Evolutionary conservation across 2,797 vertebrate species (phyloP), one percentile per base, ranked within the genome.

Genomic region (Lates japonicus): DNA sequence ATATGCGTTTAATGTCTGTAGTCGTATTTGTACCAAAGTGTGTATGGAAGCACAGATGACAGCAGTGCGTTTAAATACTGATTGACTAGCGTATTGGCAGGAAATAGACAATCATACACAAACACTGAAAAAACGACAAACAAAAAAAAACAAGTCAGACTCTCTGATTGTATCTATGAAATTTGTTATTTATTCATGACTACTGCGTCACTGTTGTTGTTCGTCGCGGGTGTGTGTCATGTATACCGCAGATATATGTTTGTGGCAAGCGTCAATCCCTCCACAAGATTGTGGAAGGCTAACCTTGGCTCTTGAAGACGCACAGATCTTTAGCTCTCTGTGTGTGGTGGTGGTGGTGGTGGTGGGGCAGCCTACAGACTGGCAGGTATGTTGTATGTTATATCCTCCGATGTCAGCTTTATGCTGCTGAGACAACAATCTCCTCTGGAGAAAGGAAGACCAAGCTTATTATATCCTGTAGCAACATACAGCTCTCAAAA

Each of bases 291-390:
- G 65, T 88, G n/a, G n/a, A n/a, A n/a, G n/a, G n/a, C 80, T 93
- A 93, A 93, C 91, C 88, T 79, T 87, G 81, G 60, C 83, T 86
- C 58, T 74, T 66, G 61, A 62, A 79, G 93, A 93, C 93, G n/a
- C 92, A 94, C 93, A 93, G 86, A 78, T 83, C 75, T 83, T 57
- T 51, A 31, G 39, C 66, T 71, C n/a, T 78, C 22, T 73, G 46
- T 62, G 58, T 61, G 59, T 76, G 68, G 64, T 68, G n/a, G 67
- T 79, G 85, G n/a, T n/a, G n/a, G n/a, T n/a, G n/a, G n/a, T n/a
- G n/a, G n/a, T n/a, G 90, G 90, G 88, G 88, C 90, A 87, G 88
- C 80, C 87, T 78, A 20, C 58, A 74, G 52, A 75, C 74, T 70
- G 64, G 48, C 79, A 85, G n/a, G 83, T 92, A 89, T 89, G 82